Base-by-base conservation (phyloP, 2,888 invertebrate species). In the Aquatica leii region DNA sequence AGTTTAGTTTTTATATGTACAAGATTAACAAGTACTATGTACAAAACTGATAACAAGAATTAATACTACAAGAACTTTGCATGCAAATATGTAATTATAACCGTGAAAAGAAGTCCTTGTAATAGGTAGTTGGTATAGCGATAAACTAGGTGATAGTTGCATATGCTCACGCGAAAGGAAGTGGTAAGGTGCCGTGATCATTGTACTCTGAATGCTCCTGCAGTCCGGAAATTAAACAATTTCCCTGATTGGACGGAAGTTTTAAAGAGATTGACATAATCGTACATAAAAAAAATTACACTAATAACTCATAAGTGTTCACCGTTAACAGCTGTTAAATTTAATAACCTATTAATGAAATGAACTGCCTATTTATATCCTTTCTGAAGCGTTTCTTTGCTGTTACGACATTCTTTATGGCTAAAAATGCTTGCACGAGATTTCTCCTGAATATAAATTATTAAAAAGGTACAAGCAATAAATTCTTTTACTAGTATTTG, bases 191-290 rank as follows among this genome's bases (percentile, higher is more conserved):
- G 65, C 65, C 69, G 68, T 70, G 69, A 61, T 65, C 60, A 65
- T 57, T 61, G 65, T 65, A 61, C 56, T 57, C 65, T 61, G 65
- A 58, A 59, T 58, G 65, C 63, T 71, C 76, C 74, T 74, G 75
- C 74, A 76, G 70, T 69, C 76, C 76, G 78, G 78, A 79, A 78
- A 78, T 78, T 78, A 77, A 74, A 77, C 77, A 77, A 78, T 78
- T 79, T 78, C 78, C 78, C 76, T 69, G 70, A 75, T 74, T 75
- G 76, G 74, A 76, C 76, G 75, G 76, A 77, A 74, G 72, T 67
- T 73, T 73, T 72, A 69, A 74, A 68, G 59, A 68, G 73, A 74
- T 74, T 76, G 77, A 74, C 76, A 77, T 69, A 74, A 73, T 9
- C 50, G 49, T 53, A 43, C 20, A 55, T 49, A 40, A 18, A 55